Evolutionary conservation across 2,113 vertebrate genomes (phyloP), one percentile per base, ranked within the genome.

Genomic region (Mastomys natalensis): DNA sequence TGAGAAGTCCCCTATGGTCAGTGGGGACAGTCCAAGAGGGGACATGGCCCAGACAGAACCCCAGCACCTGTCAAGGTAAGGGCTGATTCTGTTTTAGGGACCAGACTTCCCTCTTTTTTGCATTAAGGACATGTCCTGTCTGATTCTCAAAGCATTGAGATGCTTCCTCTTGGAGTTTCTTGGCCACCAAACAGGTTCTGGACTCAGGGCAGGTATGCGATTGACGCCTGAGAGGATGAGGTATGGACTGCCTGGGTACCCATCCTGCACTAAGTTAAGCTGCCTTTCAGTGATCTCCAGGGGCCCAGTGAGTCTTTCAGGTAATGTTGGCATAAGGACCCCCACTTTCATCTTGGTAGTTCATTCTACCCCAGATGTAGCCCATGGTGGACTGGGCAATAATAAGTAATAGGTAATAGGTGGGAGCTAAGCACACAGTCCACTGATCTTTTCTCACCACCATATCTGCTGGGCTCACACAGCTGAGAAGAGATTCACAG

Each of bases 1-100:
- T 34, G 97, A 97, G 94, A 98, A 90, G 95, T 98, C 96, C 96
- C 1, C 43, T 4, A 96, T 64, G 97, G 97, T 68, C 93, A 93
- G 0, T 3, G 96, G 97, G 85, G 97, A 98, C 53, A 7, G 62
- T 76, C 66, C 88, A 95, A 93, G 80, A 40, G 85, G 98, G 97
- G 97, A 98, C 43, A 91, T 95, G 94, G 93, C 84, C 26, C 98
- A 98, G 94, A 98, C 98, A 66, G 98, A 98, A 45, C 96, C 96
- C 1, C 98, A 97, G 89, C 97, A 96, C 91, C 98, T 97, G 97
- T 92, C 91, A 15, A 99, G 98, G 99, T 99, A 98, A 98, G 98
- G 66, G 64, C 55, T 24, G 1, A 0, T 3, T 88, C 31, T 29
- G 10, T 11, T 1, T 31, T 8, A 87, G n/a, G 34, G 84, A 0